Evolutionary conservation across 2,888 invertebrate species (phyloP).

Genomic region (Ditylenchus weischeri): DNA sequence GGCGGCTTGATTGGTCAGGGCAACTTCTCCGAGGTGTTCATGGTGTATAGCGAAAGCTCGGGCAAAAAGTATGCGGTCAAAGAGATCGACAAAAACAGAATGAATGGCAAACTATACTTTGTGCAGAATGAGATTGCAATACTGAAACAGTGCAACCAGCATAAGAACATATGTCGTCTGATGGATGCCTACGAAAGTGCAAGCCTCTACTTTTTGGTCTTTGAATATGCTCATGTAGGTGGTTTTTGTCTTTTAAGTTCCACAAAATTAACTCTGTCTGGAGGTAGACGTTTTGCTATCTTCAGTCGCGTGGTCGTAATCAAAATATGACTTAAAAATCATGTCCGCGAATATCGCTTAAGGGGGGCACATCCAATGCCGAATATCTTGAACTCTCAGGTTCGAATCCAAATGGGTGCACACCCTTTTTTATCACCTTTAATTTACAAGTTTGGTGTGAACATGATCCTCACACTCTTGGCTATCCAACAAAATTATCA

Average conservation of each 20-base stretch:
- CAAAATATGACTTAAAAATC: too few species aligned
- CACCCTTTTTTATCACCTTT: too few species aligned
- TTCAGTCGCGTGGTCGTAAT: too few species aligned
- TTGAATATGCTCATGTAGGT: conserved; percentile 51
- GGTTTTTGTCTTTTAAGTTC: background rate
- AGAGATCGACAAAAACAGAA: conserved; percentile 51
- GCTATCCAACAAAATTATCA: too few species aligned
- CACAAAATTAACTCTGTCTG: too few species aligned
- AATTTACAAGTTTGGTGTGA: too few species aligned
- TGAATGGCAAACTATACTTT: conserved; percentile 53
- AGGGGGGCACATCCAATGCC: too few species aligned
- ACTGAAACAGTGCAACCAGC: conserved; percentile 38
- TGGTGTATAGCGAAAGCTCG: conserved; percentile 16
- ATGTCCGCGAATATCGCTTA: too few species aligned
- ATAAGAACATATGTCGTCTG: conserved; percentile 48
- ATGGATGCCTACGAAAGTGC: conserved; percentile 49
- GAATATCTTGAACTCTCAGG: too few species aligned
- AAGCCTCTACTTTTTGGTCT: conserved; percentile 47
- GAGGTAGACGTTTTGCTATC: too few species aligned
- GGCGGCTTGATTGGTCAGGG: conserved; percentile 31
- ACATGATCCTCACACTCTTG: too few species aligned
- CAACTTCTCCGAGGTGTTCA: conserved; percentile 35
- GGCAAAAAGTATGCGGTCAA: conserved; percentile 31
- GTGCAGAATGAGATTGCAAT: conserved; percentile 52
- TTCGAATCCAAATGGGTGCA: too few species aligned